Evolutionary conservation across 2,888 invertebrate species (phyloP), one percentile per base, ranked within the genome.

Genomic region (Campoletis raptor): DNA sequence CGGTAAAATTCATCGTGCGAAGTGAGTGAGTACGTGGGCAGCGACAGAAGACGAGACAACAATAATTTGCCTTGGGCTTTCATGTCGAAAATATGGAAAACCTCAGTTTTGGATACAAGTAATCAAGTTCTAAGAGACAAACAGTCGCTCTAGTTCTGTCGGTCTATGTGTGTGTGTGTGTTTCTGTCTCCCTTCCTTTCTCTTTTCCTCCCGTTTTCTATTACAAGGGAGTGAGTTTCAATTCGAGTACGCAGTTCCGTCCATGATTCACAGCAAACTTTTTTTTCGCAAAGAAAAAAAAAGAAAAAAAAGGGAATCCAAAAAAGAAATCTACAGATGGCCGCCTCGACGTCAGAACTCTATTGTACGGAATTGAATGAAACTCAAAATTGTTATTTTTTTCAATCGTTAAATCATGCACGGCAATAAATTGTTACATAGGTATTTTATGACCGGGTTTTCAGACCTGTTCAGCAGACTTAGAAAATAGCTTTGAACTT

Each of bases 81-180:
- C 42, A 40, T 61, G 61, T 74, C 37, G 74, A 61, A 74, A 74
- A 61, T 40, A 42, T 61, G 42, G 61, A 57, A 42, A 74, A 61
- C 74, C 57, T 57, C 40, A 24, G 57, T 24, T 74, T 74, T 37
- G 74, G 57, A 61, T 61, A 74, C 40, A 74, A 57, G 74, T 74
- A 61, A 74, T 74, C 74, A 74, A 61, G 61, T 61, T 57, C 52
- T 18, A 54, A 37, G 40, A 74, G 40, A 74, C 74, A 74, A 74
- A 37, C 57, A 8, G 40, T 40, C 21, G 74, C 42, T 74, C 74
- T 24, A 74, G 74, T 74, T 72, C 48, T 48, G 48, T 7, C n/a
- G 6, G n/a, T 18, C n/a, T n/a, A 52, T 7, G 18, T 15, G 48
- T 52, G 15, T 3, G 15, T 52, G 48, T 52, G 48, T 52, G 48